These are phyloP conservation scores for Leuciscus waleckii DNA, from an alignment of 2,797 vertebrate species.

Conservation along the genomic window DNA sequence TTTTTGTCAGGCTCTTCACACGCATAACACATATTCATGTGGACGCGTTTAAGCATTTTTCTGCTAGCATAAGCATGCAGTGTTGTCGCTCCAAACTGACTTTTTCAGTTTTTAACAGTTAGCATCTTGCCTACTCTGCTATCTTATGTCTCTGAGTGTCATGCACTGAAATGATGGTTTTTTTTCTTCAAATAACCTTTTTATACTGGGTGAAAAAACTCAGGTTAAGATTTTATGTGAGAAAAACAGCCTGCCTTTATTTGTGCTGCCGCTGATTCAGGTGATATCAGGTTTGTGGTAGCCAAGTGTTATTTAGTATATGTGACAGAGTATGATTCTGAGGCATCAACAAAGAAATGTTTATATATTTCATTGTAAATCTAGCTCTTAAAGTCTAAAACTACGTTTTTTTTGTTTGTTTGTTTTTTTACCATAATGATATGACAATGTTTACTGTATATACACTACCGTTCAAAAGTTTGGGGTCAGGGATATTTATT, in stretches of 20 bases:
- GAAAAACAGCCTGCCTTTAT: slow-evolving; percentile 61
- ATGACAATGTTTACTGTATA: not conserved
- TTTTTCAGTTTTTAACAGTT: slow-evolving; percentile 62
- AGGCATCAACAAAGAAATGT: slow-evolving; percentile 48
- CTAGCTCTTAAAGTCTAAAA: not conserved
- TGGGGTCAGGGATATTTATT: not conserved
- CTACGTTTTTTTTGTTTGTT: not conserved
- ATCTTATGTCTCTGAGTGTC: slow-evolving; percentile 48
- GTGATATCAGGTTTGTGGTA: slow-evolving; percentile 66
- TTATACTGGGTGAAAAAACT: slow-evolving; percentile 57
- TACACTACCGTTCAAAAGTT: not conserved
- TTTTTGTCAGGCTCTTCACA: slow-evolving; percentile 81
- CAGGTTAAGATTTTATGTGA: slow-evolving; percentile 68
- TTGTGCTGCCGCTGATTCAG: slow-evolving; percentile 70
- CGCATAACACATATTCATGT: slow-evolving; percentile 78
- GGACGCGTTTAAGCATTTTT: slow-evolving; percentile 79
- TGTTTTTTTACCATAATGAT: not conserved
- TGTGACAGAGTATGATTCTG: slow-evolving; percentile 49
- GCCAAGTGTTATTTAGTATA: slow-evolving; percentile 67
- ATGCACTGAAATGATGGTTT: slow-evolving; percentile 60
- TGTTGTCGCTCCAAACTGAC: slow-evolving; percentile 68
- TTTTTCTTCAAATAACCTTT: slow-evolving; percentile 55
- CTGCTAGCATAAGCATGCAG: slow-evolving; percentile 82
- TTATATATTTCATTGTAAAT: not conserved
- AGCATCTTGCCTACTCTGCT: slow-evolving; percentile 44